These are phyloP conservation scores for Xiphophorus hellerii DNA, from an alignment of 2,113 vertebrate genomes.

Conservation along the genomic window DNA sequence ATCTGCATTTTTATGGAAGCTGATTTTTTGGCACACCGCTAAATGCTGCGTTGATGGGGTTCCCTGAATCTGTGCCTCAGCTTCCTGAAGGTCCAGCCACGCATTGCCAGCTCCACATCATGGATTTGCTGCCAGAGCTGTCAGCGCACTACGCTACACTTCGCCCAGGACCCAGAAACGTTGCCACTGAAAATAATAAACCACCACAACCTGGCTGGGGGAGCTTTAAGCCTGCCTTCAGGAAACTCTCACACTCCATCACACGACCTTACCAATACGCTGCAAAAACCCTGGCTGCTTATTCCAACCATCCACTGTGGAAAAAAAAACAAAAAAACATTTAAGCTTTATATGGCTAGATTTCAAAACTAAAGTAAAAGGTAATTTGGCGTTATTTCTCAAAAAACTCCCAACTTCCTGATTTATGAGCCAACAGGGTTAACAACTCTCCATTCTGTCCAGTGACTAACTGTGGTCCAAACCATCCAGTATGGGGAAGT, in stretches of 20 bases:
- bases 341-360: not conserved
- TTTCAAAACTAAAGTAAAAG: not conserved
- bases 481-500: not conserved
- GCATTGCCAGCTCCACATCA: not conserved
- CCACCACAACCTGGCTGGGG: not conserved
- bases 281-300: not conserved
- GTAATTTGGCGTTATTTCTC: no score
- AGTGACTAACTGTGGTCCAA: not conserved
- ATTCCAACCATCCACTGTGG: not conserved
- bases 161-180: not conserved
- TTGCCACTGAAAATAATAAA: not conserved
- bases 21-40: no score
- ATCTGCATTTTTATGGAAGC: no score
- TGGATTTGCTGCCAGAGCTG: not conserved
- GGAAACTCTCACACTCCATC: not conserved
- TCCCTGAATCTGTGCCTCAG: not conserved
- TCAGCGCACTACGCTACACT: not conserved
- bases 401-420: no score
- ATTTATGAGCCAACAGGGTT: not conserved
- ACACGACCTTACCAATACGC: not conserved
- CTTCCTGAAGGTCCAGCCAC: not conserved
- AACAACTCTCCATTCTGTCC: not conserved
- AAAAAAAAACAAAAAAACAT: not conserved
- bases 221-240: not conserved
- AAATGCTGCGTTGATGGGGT: not conserved